Evolutionary conservation across 2,113 vertebrate species (phyloP), one percentile per base, ranked within the genome.

Genomic region (Hydrochoerus hydrochaeris): DNA sequence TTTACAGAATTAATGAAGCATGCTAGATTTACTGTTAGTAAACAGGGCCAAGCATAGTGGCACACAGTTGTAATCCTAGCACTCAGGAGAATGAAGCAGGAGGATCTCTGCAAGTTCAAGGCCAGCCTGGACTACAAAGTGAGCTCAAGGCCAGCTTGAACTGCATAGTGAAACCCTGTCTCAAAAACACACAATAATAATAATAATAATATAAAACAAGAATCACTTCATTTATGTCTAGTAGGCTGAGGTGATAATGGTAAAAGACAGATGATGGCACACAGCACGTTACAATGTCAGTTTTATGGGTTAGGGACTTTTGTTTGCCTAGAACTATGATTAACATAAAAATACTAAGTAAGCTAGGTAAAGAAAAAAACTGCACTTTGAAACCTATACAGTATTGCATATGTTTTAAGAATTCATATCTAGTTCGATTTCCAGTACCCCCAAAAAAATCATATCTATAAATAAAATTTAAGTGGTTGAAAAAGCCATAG

Each of bases 381-480:
- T 38, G 24, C 32, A 90, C 30, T 89, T 80, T 60, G 20, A 93
- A 95, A 92, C 83, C 54, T 86, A 38, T 11, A 95, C 62, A 87
- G 92, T 58, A 96, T 9, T 83, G 4, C 28, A 32, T 7, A 85
- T 89, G 69, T 69, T 90, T 95, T 62, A 90, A 1, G 44, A 90
- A 94, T 57, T 57, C 54, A 57, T 19, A 57, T 57, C 16, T 57
- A 57, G 54, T 57, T 19, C 17, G 16, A 57, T 5, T 57, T 57
- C 54, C 54, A 57, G 54, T 57, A 57, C 17, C 54, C 54, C 54
- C 54, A 19, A 54, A 16, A 54, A 58, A 58, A 77, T 82, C 24
- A 35, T 9, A 95, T 60, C 13, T 63, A 97, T 41, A 84, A 86
- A 35, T 80, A 35, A 10, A 90, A 95, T 94, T 41, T 80, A 57